These are phyloP conservation scores for Hesperophylax magnus DNA, from an alignment of 1,140 invertebrate species.

Conservation along the genomic window DNA sequence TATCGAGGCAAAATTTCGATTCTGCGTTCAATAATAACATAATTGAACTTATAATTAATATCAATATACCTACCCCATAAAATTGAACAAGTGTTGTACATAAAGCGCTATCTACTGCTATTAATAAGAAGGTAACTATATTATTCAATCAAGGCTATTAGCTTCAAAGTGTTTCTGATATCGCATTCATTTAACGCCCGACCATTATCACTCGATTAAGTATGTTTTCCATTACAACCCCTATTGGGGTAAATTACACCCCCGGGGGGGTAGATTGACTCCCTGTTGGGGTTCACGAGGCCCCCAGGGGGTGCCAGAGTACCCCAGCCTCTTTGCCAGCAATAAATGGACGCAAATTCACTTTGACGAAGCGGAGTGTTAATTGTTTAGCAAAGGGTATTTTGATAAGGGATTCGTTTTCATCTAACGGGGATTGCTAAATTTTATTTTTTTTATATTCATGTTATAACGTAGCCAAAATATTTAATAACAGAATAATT, in stretches of 20 bases:
- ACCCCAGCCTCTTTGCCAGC: background rate
- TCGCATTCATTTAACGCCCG: constrained; percentile 22
- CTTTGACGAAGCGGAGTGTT: background rate
- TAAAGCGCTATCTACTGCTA: background rate
- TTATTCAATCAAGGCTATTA: constrained; percentile 18
- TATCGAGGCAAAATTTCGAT: too few species aligned
- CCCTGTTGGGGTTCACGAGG: background rate
- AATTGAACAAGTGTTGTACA: background rate
- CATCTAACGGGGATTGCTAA: background rate
- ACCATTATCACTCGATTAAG: constrained; percentile 33
- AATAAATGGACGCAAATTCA: constrained; percentile 28
- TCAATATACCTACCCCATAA: too few species aligned
- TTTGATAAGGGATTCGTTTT: background rate
- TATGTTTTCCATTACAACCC: constrained; percentile 27
- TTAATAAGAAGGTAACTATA: background rate
- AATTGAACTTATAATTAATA: too few species aligned
- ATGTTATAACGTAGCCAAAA: background rate
- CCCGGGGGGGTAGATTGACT: constrained; percentile 12
- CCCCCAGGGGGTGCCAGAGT: background rate
- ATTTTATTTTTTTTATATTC: background rate
- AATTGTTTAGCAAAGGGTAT: constrained; percentile 1
- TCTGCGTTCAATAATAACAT: too few species aligned
- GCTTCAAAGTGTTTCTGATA: background rate
- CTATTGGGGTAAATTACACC: background rate
- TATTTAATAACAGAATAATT: too few species aligned